Evolutionary conservation across 1,140 invertebrate species (phyloP).

Genomic region (Aphelenchoides besseyi): DNA sequence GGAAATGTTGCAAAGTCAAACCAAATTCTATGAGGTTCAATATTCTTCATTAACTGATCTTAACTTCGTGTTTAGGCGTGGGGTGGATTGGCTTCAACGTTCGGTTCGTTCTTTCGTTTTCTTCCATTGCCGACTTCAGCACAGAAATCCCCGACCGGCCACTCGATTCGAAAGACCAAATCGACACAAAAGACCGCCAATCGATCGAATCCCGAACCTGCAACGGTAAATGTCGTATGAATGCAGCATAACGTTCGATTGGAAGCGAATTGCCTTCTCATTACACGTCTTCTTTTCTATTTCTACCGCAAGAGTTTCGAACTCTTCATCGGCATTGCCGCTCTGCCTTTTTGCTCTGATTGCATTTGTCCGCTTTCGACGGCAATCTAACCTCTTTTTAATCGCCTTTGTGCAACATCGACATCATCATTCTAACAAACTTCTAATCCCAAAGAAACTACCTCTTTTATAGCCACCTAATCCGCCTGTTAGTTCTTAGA

Average conservation of each 20-base stretch:
- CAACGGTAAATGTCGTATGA: neutral
- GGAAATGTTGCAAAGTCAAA: constrained; percentile 14
- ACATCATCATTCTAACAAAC: no score
- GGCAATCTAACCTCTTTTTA: no score
- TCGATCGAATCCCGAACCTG: neutral
- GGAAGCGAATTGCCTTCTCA: neutral
- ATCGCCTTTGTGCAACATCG: no score
- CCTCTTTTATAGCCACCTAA: no score
- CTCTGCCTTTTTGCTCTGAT: neutral
- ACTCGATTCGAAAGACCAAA: neutral
- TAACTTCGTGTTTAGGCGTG: constrained; percentile 15
- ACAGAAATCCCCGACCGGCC: neutral
- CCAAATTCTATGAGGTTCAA: constrained; percentile 13
- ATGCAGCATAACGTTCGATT: neutral
- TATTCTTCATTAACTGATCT: neutral
- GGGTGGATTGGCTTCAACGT: constrained; percentile 5
- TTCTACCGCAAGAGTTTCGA: constrained; percentile 2
- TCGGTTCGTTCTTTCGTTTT: constrained; percentile 7
- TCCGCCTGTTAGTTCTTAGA: no score
- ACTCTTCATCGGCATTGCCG: no score
- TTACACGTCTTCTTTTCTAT: neutral
- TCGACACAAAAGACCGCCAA: neutral
- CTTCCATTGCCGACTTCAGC: neutral
- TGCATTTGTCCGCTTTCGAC: neutral
- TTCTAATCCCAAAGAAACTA: no score